Evolutionary conservation across 2,888 invertebrate genomes (phyloP), one percentile per base, ranked within the genome.

Genomic region (Lumbricus terrestris): DNA sequence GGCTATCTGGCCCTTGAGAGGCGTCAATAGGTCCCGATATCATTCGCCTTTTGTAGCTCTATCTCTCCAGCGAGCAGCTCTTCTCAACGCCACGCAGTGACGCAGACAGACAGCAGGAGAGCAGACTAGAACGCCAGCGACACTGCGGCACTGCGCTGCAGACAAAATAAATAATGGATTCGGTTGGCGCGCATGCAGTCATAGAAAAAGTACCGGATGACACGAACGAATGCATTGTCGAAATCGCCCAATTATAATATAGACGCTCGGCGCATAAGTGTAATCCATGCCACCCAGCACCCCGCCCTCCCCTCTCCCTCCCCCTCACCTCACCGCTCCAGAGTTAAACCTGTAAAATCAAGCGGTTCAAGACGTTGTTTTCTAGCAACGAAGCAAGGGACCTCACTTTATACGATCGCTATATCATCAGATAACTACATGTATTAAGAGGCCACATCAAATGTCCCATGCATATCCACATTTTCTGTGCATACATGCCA

Each of bases 191-290:
- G n/a, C 69, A 47, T n/a, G n/a, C n/a, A n/a, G 69, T 69, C 69
- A 69, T 69, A 69, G 69, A 69, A 69, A 69, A n/a, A 69, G 69
- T n/a, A 69, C 69, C 69, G 69, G 69, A 69, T 69, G n/a, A 69
- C 69, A 69, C 29, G 69, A n/a, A n/a, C 29, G 69, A n/a, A n/a
- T 8, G 11, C 69, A 69, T 69, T 69, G 69, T 69, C 69, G 69
- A 69, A n/a, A 69, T 69, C 29, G 69, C 2, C 6, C 69, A 69
- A n/a, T 69, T 69, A 29, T 29, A 69, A 69, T n/a, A n/a, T n/a
- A n/a, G n/a, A 69, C 13, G n/a, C n/a, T 29, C 69, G 29, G 29
- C 13, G 69, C n/a, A n/a, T 69, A 69, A 29, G 69, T 13, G 13
- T 69, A 11, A n/a, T 69, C 69, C n/a, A 69, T 1, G 1, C 20